Evolutionary conservation across 2,797 vertebrate genomes (phyloP).

Genomic region (Carcharodon carcharias): DNA sequence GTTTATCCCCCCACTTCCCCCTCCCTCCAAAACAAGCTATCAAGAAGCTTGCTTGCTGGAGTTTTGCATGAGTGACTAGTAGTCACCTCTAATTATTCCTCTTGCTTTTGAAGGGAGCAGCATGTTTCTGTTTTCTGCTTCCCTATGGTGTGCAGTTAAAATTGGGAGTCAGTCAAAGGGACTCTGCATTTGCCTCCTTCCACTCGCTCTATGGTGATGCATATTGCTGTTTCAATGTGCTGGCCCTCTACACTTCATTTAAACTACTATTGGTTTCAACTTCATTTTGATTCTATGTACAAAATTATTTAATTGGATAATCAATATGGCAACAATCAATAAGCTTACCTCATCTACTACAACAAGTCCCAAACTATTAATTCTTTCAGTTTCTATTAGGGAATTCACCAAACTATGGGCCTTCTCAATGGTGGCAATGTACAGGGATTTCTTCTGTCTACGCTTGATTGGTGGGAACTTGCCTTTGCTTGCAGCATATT

Average conservation of each 20-base stretch:
- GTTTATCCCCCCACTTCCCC: not conserved
- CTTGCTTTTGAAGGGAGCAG: not conserved
- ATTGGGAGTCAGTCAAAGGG: not conserved
- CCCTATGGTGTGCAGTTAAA: not conserved
- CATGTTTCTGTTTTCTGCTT: not conserved
- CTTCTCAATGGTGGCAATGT: slow-evolving; percentile 90
- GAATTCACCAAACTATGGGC: slow-evolving; percentile 85
- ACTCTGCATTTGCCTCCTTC: not conserved
- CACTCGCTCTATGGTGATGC: not conserved
- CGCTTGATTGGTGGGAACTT: slow-evolving; percentile 83
- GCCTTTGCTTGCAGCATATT: slow-evolving; percentile 93
- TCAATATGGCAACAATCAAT: not conserved
- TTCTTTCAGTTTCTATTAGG: slow-evolving; percentile 72
- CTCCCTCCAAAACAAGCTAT: too few species aligned
- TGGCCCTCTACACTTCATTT: not conserved
- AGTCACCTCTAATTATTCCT: not conserved
- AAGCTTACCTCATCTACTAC: slow-evolving; percentile 87
- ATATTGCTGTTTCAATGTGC: not conserved
- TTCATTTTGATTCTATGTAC: not conserved
- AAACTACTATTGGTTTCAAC: too few species aligned
- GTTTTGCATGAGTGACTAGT: not conserved
- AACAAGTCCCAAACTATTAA: slow-evolving; percentile 71
- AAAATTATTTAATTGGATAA: not conserved
- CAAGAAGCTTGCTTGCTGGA: not conserved
- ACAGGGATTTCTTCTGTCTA: slow-evolving; percentile 67